Percentiles rank a stretch among this genome's conserved stretches.
phyloP scores from a whole-genome alignment of 2,113 vertebrate species.

The Ameiurus melas region DNA sequence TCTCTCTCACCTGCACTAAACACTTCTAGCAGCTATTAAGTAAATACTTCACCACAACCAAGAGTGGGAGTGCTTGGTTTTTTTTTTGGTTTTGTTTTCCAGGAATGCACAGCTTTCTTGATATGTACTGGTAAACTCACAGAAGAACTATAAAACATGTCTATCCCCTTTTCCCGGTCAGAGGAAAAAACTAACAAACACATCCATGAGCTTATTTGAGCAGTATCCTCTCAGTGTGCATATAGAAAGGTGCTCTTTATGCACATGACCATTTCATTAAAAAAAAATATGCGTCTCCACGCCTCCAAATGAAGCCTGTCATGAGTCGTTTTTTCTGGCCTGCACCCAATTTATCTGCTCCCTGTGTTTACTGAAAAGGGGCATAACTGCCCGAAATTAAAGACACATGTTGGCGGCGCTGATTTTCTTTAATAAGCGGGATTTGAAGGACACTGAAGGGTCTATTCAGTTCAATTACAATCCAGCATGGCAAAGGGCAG shows the following conservation, averaged over 20 bases:
- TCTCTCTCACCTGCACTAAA: not conserved
- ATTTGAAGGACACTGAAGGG: conserved; percentile 41
- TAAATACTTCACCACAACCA: not conserved
- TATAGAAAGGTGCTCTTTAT: not conserved
- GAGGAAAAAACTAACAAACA: not conserved
- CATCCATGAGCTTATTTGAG: not conserved
- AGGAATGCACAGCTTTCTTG: not conserved
- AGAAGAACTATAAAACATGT: not conserved
- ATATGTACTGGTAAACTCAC: not conserved
- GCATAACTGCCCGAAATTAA: conserved; percentile 17
- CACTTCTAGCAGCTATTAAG: not conserved
- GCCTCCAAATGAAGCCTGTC: conserved; percentile 58
- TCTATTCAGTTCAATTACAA: conserved; percentile 46
- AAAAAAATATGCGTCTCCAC: conserved; percentile 57
- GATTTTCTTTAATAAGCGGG: conserved; percentile 53
- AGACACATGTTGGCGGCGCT: conserved; percentile 49
- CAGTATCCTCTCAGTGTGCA: not conserved
- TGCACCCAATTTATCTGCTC: conserved; percentile 9
- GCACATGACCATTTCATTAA: conserved; percentile 36
- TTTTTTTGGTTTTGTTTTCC: no score
- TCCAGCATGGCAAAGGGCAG: conserved; percentile 25
- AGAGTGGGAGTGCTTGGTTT: not conserved
- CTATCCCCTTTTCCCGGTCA: not conserved
- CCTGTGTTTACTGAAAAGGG: not conserved
- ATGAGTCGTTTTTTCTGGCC: conserved; percentile 42